Conservation (phyloP, 2,888 invertebrate genomes). For the Blastobasis adustella region DNA sequence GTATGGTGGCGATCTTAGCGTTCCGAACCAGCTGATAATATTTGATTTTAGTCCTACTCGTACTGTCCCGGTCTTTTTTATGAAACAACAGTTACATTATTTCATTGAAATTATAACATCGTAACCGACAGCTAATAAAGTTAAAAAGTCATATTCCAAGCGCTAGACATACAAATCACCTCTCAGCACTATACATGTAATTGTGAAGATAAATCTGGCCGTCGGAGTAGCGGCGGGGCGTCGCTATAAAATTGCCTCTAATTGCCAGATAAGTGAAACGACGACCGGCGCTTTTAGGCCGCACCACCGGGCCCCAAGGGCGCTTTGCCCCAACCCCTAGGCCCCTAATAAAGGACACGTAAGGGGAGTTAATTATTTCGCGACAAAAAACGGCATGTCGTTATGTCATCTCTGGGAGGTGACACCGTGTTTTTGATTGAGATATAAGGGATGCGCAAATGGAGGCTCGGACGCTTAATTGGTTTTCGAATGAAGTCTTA, state of each 20-base stretch:
- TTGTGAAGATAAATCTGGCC: constrained; percentile 5
- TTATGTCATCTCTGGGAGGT: constrained; percentile 21
- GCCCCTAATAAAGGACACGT: constrained; percentile 15
- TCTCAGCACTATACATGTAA: constrained; percentile 13
- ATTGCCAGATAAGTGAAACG: constrained; percentile 40
- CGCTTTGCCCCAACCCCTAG: too few relatives aligned
- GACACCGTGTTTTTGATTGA: constrained; percentile 21
- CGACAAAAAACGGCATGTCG: constrained; percentile 22
- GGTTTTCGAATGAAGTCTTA: too few relatives aligned
- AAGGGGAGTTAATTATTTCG: constrained; percentile 28
- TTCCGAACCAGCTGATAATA: too few relatives aligned
- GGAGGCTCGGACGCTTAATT: too few relatives aligned
- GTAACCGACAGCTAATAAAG: too few relatives aligned
- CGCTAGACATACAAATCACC: constrained; percentile 33
- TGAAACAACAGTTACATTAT: too few relatives aligned
- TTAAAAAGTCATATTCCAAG: constrained; percentile 23
- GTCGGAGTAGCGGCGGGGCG: constrained; percentile 10
- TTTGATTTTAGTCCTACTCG: too few relatives aligned
- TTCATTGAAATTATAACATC: too few relatives aligned
- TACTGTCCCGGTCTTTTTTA: too few relatives aligned
- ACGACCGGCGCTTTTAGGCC: constrained; percentile 30
- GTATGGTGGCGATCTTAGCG: too few relatives aligned
- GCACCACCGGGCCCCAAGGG: constrained; percentile 9
- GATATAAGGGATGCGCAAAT: background rate
- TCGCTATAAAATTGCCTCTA: constrained; percentile 32